Evolutionary conservation across 2,113 vertebrate genomes (phyloP).

Genomic region (Mormoops blainvillei): DNA sequence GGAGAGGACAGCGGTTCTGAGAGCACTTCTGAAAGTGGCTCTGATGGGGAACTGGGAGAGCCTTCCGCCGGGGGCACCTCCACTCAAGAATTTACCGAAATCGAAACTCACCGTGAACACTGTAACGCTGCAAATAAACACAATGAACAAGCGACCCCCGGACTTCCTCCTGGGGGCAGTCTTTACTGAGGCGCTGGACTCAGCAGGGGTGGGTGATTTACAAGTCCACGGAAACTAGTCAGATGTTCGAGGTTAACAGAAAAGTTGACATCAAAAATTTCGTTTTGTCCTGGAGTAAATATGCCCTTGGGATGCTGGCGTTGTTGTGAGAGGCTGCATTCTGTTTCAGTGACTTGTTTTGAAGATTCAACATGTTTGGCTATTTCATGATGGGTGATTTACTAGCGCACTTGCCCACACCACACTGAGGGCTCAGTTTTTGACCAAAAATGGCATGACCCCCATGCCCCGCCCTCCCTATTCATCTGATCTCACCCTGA

Average conservation of each 20-base stretch:
- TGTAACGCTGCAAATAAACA: constrained; percentile 72
- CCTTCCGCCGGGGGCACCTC: neutral
- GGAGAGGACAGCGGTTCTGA: no score
- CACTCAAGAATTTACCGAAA: neutral
- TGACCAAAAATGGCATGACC: no score
- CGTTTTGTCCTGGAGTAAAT: constrained; percentile 89
- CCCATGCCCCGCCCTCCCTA: no score
- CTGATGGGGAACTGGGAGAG: neutral
- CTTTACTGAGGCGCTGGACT: constrained; percentile 79
- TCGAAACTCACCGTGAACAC: constrained; percentile 46
- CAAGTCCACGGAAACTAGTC: constrained; percentile 82
- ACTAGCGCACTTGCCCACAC: no score
- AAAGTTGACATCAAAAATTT: constrained; percentile 78
- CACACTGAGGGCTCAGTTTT: no score
- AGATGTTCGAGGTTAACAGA: constrained; percentile 85
- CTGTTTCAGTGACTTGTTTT: no score
- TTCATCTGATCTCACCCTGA: no score
- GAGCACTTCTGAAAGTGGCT: no score
- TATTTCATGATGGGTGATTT: no score
- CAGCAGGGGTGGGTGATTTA: constrained; percentile 83
- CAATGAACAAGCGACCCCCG: constrained; percentile 83
- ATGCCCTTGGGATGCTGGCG: constrained; percentile 47
- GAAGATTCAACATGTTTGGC: no score
- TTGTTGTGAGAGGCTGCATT: no score
- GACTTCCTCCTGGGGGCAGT: constrained; percentile 80